Conservation (phyloP, 2,888 invertebrate species). For the Acrocyrtus sp. region DNA sequence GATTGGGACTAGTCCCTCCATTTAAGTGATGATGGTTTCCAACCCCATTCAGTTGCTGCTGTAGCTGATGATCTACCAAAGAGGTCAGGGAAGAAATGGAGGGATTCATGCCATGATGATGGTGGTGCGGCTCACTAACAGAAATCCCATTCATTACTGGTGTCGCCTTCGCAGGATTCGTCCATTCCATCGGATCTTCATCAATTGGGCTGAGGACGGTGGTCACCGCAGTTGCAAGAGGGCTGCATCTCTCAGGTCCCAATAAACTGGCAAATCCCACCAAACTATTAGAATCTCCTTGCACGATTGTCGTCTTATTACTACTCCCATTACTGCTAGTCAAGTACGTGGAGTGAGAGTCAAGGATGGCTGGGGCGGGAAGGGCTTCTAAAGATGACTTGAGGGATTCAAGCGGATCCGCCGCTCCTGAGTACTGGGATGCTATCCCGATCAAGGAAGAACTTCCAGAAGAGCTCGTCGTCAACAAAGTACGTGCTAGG, state of each 20-base stretch:
- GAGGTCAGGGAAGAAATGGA: conserved; percentile 26
- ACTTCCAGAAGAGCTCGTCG: conserved; percentile 40
- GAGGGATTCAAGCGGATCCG: conserved; percentile 57
- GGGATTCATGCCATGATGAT: conserved; percentile 36
- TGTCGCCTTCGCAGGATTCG: conserved; percentile 43
- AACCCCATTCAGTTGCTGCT: conserved; percentile 16
- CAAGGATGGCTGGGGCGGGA: conserved; percentile 54
- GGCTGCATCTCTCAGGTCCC: conserved; percentile 54
- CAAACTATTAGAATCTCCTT: background rate
- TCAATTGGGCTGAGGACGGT: conserved; percentile 61
- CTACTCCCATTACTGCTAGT: background rate
- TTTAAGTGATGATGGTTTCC: background rate
- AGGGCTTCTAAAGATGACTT: conserved; percentile 60
- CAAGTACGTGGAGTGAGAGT: conserved; percentile 21
- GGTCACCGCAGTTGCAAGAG: no score
- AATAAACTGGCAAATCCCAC: conserved; percentile 38
- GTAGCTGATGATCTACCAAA: conserved; percentile 43
- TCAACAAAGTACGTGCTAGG: conserved; percentile 62
- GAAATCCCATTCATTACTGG: conserved; percentile 25
- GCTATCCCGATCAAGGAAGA: background rate
- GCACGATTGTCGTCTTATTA: conserved; percentile 40
- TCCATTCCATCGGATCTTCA: conserved; percentile 49
- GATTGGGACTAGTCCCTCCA: conserved; percentile 1
- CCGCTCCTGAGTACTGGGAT: no score
- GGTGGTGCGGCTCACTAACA: conserved; percentile 4